Evolutionary conservation across 2,113 vertebrate species (phyloP).

Genomic region (Saccopteryx leptura): DNA sequence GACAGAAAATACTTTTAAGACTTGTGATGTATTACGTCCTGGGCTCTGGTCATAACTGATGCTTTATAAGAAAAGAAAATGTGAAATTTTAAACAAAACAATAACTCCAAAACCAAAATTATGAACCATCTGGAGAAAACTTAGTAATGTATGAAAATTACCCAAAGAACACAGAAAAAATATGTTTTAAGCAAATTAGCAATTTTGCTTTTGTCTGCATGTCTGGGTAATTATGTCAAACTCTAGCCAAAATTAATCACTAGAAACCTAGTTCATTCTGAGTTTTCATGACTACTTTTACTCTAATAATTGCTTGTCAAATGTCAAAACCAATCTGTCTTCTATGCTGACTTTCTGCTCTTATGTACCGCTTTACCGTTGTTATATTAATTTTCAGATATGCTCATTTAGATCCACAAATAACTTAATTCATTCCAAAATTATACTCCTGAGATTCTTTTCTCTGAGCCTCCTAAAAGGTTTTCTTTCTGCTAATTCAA

Average conservation of each 20-base stretch:
- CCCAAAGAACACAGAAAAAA: conserved; percentile 32
- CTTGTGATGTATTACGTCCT: conserved; percentile 24
- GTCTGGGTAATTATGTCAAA: conserved; percentile 54
- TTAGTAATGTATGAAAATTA: conserved; percentile 52
- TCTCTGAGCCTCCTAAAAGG: conserved; percentile 80
- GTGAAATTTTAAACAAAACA: neutral
- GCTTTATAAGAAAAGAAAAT: conserved; percentile 44
- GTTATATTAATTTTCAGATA: conserved; percentile 79
- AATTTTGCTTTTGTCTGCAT: conserved; percentile 60
- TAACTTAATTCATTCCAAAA: conserved; percentile 81
- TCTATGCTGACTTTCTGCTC: conserved; percentile 38
- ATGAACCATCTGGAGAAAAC: conserved; percentile 18
- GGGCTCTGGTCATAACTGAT: neutral
- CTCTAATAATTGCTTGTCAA: conserved; percentile 62
- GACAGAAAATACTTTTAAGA: neutral
- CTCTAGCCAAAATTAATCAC: conserved; percentile 46
- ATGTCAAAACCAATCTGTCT: conserved; percentile 54
- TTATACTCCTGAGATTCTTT: conserved; percentile 76
- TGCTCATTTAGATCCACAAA: conserved; percentile 77
- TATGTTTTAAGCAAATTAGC: conserved; percentile 37
- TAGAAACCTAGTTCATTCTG: conserved; percentile 7
- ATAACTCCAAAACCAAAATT: conserved; percentile 43
- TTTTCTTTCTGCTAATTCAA: conserved; percentile 84
- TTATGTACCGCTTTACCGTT: conserved; percentile 44
- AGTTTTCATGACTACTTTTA: conserved; percentile 62